Conservation (phyloP, 2,797 vertebrate species). For the Todus mexicanus region DNA sequence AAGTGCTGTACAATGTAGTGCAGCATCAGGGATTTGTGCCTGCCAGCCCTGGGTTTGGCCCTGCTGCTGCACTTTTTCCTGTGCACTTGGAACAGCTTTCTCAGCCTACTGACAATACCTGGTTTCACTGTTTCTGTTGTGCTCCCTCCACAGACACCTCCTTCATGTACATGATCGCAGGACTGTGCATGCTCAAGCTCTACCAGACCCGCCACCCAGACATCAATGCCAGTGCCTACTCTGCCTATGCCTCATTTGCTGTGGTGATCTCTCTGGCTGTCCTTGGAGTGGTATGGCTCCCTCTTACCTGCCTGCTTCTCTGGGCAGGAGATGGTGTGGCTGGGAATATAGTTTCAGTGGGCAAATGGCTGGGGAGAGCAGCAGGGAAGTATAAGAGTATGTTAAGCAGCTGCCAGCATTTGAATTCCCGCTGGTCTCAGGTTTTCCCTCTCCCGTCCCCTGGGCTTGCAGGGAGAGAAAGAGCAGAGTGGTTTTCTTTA, state of each 20-base stretch:
- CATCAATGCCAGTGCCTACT: constrained; percentile 81
- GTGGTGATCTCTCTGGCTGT: constrained; percentile 78
- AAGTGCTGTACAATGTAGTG: neutral
- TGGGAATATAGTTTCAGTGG: neutral
- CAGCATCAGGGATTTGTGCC: neutral
- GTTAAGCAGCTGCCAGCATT: neutral
- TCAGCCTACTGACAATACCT: neutral
- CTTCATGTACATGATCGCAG: constrained; percentile 84
- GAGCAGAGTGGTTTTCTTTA: neutral
- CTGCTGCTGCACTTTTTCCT: neutral
- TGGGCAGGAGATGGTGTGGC: neutral
- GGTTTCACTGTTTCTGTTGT: neutral
- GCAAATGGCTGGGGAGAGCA: neutral
- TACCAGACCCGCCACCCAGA: constrained; percentile 83
- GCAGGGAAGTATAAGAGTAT: neutral
- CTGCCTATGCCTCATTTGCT: constrained; percentile 79
- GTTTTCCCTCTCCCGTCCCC: neutral
- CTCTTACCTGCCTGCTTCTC: neutral
- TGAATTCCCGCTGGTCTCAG: neutral
- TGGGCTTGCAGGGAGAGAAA: neutral
- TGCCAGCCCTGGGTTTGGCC: neutral
- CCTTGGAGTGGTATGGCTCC: constrained; percentile 78
- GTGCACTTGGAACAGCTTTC: neutral
- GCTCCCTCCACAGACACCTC: constrained; percentile 73
- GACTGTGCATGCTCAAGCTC: constrained; percentile 83